Evolutionary conservation across 1,140 invertebrate genomes (phyloP), one percentile per base, ranked within the genome.

Genomic region (Phymastichus coffea): DNA sequence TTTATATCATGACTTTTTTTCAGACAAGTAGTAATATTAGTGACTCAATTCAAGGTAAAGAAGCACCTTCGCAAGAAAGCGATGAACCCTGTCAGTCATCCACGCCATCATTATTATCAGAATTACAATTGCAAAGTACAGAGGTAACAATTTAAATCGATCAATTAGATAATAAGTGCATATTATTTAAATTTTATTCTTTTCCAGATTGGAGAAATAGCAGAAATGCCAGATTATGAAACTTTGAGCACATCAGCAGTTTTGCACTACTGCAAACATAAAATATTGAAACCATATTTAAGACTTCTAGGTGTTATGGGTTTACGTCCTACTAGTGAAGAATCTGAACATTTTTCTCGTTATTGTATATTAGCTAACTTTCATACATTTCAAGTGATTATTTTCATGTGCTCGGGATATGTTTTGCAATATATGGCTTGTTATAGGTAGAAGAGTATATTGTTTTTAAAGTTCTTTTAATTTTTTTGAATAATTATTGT

Each of bases 211-310:
- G 86, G 85, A 37, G 86, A 88, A 73, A 86, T 86, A 57, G 80
- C 81, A 2, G 85, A 87, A 74, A 82, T 80, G 66, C 83, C 85
- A 48, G 84, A 87, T 70, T 85, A 83, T 53, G 85, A 88, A 54
- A 78, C 77, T 56, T 67, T 88, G 68, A 89, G 87, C 65, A 89
- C 87, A 51, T 89, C 88, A 3, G 87, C 87, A 25, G 84, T 91
- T 58, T 77, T 92, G 71, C 84, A 85, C 71, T 89, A 89, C 66
- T 92, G 88, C 75, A 90, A 92, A 78, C 84, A 84, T 38, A 90
- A 89, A 84, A 89, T 92, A 72, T 75, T 92, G 49, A 81, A 83
- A 22, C 89, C 90, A 1, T 92, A 91, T 73, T 78, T 91, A 59
- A 82, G 85, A 63, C 76, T 91, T 2, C 71, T 92, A 44, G 85